Conservation (phyloP, 2,888 invertebrate species). For the Polydrusus tereticollis region DNA sequence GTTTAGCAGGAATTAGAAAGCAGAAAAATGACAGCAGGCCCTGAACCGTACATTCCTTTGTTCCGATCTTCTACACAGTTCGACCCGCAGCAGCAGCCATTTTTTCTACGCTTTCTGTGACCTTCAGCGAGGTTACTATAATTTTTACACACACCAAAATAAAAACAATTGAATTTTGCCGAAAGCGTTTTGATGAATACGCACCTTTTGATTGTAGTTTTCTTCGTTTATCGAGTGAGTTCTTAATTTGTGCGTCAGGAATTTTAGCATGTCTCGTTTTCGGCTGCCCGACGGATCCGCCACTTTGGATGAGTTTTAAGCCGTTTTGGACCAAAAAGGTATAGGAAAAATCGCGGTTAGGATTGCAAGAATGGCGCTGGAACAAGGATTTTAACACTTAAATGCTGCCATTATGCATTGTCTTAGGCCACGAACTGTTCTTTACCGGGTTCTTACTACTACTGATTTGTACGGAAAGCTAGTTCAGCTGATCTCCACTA, state of each 20-base stretch:
- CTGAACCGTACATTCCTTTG: constrained; percentile 53
- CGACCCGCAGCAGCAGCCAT: constrained; percentile 73
- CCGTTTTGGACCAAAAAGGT: constrained; percentile 46
- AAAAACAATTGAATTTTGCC: constrained; percentile 27
- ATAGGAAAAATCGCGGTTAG: constrained; percentile 10
- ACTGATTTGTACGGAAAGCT: constrained; percentile 64
- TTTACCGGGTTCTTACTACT: constrained; percentile 66
- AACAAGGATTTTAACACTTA: constrained; percentile 56
- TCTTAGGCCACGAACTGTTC: constrained; percentile 52
- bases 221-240: constrained; percentile 90
- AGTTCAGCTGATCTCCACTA: constrained; percentile 68
- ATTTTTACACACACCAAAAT: constrained; percentile 46
- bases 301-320: constrained; percentile 61
- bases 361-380: constrained; percentile 22
- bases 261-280: constrained; percentile 84
- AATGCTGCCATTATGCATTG: constrained; percentile 56
- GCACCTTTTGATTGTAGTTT: constrained; percentile 77
- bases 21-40: constrained; percentile 50
- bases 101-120: constrained; percentile 69
- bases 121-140: constrained; percentile 67
- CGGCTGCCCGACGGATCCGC: constrained; percentile 66
- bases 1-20: constrained; percentile 45
- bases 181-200: constrained; percentile 60
- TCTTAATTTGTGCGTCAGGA: constrained; percentile 87
- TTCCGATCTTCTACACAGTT: constrained; percentile 73